phyloP scores from a whole-genome alignment of 2,113 vertebrate genomes.

The Columbina picui region DNA sequence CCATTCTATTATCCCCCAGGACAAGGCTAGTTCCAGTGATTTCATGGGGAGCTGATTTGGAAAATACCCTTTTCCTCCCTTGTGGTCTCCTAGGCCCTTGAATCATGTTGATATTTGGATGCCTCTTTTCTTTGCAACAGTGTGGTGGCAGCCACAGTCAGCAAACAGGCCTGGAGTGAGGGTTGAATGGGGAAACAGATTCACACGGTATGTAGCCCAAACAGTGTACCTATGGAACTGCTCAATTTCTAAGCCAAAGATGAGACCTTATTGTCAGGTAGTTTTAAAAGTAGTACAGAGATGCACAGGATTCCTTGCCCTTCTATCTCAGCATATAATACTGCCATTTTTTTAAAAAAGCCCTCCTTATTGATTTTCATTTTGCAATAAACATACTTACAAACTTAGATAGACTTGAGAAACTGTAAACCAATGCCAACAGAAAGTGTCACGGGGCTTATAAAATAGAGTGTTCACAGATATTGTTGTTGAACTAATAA shows the following conservation, averaged over 20 bases:
- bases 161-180: neutral
- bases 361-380: slow-evolving; percentile 55
- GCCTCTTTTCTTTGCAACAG: slow-evolving; percentile 32
- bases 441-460: neutral
- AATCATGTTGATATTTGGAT: slow-evolving; percentile 25
- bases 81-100: slow-evolving; percentile 8
- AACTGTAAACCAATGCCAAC: slow-evolving; percentile 21
- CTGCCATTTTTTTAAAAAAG: neutral
- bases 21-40: slow-evolving; percentile 56
- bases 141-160: neutral
- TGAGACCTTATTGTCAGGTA: slow-evolving; percentile 14
- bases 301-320: neutral
- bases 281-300: slow-evolving; percentile 15
- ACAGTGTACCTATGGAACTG: neutral
- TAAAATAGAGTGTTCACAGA: neutral
- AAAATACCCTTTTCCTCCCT: slow-evolving; percentile 61
- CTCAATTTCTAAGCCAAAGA: slow-evolving; percentile 3
- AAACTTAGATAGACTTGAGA: slow-evolving; percentile 45
- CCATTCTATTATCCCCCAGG: slow-evolving; percentile 56
- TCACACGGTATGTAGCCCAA: neutral
- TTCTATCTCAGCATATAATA: slow-evolving; percentile 18
- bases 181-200: neutral
- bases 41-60: slow-evolving; percentile 62
- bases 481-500: neutral
- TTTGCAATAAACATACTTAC: slow-evolving; percentile 31